Evolutionary conservation across 2,797 vertebrate genomes (phyloP), one percentile per base, ranked within the genome.

Genomic region (Hybognathus amarus): DNA sequence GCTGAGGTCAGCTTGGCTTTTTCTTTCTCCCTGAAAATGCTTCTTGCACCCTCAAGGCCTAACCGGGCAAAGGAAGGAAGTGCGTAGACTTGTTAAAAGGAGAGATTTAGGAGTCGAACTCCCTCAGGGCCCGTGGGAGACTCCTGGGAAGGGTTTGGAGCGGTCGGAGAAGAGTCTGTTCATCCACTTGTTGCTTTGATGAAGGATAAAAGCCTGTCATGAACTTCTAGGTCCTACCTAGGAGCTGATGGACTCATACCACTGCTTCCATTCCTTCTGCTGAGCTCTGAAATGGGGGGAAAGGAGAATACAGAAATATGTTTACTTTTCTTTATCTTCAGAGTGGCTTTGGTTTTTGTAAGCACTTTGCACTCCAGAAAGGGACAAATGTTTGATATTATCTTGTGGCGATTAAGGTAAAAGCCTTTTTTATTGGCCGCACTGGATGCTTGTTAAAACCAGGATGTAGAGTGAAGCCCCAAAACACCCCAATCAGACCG

Each of bases 131-230:
- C 87, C 91, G 89, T 71, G 85, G 91, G 90, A 91, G 90, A 92
- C 88, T 59, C 86, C 89, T 86, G 88, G 88, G 91, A 91, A 77
- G 80, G 88, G 90, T 86, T 76, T 74, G 75, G 36, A 80, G 76
- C 67, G 6, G 83, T 63, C 64, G 69, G 80, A 83, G 77, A 91
- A 91, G 91, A 91, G 93, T 95, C 96, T 96, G 94, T 92, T 96
- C 93, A 94, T 96, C 92, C 93, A 96, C 96, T 97, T 98, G 97
- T 96, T 96, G 96, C 95, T 95, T 96, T 96, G 94, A 95, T 96
- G 94, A 90, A 22, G 88, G 95, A 95, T 96, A 93, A 96, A 97
- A 96, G 95, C 92, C 93, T 93, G 93, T 94, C 94, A 91, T 90
- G 93, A 94, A 91, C 90, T 90, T 89, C 87, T 90, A 88, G 90